These are phyloP conservation scores for Rhopalosiphum maidis DNA, from an alignment of 1,140 invertebrate species.

Conservation along the genomic window DNA sequence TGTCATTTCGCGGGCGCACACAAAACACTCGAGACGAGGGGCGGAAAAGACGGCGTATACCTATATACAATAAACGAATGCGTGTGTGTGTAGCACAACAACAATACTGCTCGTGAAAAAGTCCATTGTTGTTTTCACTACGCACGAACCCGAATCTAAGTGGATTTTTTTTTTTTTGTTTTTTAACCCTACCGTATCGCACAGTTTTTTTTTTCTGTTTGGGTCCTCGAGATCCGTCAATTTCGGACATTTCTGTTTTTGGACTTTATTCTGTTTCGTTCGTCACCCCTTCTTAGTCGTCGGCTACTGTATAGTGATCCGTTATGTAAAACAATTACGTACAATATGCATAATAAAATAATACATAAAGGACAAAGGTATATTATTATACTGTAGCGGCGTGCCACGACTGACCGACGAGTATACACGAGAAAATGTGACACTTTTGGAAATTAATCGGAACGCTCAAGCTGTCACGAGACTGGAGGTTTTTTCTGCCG, in stretches of 20 bases:
- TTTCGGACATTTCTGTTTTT: neutral
- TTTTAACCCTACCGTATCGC: neutral
- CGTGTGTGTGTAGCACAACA: neutral
- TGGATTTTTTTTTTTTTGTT: neutral
- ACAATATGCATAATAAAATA: neutral
- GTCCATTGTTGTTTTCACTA: constrained; percentile 3
- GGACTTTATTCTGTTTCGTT: neutral
- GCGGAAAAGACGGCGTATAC: neutral
- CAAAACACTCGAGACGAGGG: constrained; percentile 4
- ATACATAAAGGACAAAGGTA: neutral
- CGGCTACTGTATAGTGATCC: neutral
- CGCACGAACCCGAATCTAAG: neutral
- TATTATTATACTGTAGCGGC: neutral
- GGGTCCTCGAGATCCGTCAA: neutral
- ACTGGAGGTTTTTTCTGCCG: neutral
- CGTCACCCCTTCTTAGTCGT: neutral
- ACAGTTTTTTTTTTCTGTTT: neutral
- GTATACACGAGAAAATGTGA: neutral
- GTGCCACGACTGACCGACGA: neutral
- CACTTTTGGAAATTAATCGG: neutral
- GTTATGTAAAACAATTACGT: neutral
- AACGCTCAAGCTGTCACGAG: too few relatives aligned
- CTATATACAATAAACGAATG: neutral
- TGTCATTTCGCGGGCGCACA: neutral
- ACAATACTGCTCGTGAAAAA: neutral